phyloP scores from a whole-genome alignment of 2,888 invertebrate species.

The Andrena flavipes region DNA sequence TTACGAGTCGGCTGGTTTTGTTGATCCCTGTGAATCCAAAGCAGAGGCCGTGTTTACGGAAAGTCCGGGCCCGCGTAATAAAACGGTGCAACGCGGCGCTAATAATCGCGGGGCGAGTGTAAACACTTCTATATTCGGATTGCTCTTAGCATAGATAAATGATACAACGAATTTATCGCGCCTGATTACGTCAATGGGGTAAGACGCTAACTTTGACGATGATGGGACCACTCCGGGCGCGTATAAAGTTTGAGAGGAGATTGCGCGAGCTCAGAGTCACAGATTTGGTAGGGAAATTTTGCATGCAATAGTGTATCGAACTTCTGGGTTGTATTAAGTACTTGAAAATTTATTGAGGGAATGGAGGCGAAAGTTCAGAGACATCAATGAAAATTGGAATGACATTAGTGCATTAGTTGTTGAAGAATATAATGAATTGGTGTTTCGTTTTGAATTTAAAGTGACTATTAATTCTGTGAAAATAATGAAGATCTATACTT shows the following conservation, averaged over 20 bases:
- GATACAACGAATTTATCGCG: conserved; percentile 50
- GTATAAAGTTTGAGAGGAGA: not conserved
- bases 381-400: too few species aligned
- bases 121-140: conserved; percentile 41
- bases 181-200: conserved; percentile 41
- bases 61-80: conserved; percentile 9
- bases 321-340: not conserved
- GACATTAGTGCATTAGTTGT: too few species aligned
- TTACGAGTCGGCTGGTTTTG: not conserved
- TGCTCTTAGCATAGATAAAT: conserved; percentile 60
- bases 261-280: not conserved
- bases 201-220: conserved; percentile 44
- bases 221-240: conserved; percentile 21
- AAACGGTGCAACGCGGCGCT: conserved; percentile 8
- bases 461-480: too few species aligned
- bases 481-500: too few species aligned
- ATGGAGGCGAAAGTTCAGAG: too few species aligned
- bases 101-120: conserved; percentile 27
- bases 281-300: not conserved
- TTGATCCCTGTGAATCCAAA: not conserved
- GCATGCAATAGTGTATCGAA: not conserved
- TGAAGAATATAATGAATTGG: too few species aligned
- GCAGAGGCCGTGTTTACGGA: not conserved
- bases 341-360: too few species aligned
- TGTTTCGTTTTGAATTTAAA: too few species aligned